Evolutionary conservation across 2,888 invertebrate species (phyloP).

Genomic region (Beris morrisii): DNA sequence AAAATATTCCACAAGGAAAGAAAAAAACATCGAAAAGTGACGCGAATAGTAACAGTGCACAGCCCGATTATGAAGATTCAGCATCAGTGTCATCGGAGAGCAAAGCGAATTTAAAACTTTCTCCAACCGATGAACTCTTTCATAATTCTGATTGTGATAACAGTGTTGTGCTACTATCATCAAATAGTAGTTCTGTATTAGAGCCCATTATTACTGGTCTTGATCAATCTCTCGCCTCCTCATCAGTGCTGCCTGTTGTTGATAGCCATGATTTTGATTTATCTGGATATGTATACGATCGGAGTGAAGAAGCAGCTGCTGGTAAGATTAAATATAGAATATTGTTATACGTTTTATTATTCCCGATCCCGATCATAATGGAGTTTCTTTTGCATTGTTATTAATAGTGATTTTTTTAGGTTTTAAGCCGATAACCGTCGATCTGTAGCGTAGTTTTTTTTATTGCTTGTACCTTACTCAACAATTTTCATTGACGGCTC

Average conservation of each 20-base stretch:
- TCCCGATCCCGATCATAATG: too few species aligned
- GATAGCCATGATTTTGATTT: constrained; percentile 22
- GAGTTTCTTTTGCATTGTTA: too few species aligned
- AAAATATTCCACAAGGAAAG: constrained; percentile 29
- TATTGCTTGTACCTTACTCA: too few species aligned
- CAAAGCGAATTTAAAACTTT: constrained; percentile 17
- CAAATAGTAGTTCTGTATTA: too few species aligned
- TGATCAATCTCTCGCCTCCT: background rate
- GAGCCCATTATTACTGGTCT: background rate
- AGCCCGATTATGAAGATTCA: constrained; percentile 30
- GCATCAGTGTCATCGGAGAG: constrained; percentile 13
- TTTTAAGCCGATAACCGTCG: too few species aligned
- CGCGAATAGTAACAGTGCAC: background rate
- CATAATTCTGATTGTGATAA: constrained; percentile 7
- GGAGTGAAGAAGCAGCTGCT: background rate
- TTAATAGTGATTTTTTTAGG: too few species aligned
- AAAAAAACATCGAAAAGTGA: constrained; percentile 15
- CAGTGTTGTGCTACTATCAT: background rate
- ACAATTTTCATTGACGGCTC: too few species aligned
- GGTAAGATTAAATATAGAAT: constrained; percentile 8
- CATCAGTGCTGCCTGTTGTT: constrained; percentile 1
- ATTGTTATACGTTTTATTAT: too few species aligned
- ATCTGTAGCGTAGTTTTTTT: too few species aligned
- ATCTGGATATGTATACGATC: constrained; percentile 22
- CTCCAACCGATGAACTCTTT: constrained; percentile 9